phyloP scores from a whole-genome alignment of 2,113 vertebrate genomes.

The Pseudopodoces humilis region DNA sequence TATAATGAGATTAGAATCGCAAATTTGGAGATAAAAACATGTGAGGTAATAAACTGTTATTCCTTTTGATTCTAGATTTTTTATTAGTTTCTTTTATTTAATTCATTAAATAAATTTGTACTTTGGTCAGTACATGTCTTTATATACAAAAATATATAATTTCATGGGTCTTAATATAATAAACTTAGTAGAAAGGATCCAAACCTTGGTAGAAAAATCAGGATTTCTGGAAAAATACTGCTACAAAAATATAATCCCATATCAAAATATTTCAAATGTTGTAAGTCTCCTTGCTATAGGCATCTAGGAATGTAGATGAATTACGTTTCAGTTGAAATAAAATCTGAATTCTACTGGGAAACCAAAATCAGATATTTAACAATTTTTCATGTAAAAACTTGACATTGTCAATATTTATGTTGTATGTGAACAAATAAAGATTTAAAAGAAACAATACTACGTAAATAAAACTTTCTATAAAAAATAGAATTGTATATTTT shows the following conservation, averaged over 20 bases:
- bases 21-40: neutral
- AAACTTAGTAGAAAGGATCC: neutral
- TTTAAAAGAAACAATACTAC: neutral
- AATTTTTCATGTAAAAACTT: neutral
- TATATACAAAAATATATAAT: neutral
- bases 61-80: neutral
- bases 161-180: neutral
- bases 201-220: neutral
- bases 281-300: neutral
- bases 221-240: neutral
- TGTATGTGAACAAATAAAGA: neutral
- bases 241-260: neutral
- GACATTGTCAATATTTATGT: neutral
- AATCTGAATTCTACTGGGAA: neutral
- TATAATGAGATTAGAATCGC: neutral
- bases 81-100: neutral
- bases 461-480: neutral
- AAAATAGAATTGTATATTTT: slow-evolving; percentile 1
- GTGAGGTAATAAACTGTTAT: neutral
- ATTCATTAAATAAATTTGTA: neutral
- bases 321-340: neutral
- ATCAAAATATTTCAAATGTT: neutral
- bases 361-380: neutral
- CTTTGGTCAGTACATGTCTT: neutral
- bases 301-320: neutral